phyloP scores from a whole-genome alignment of 2,797 vertebrate species.

The Coreius guichenoti region DNA sequence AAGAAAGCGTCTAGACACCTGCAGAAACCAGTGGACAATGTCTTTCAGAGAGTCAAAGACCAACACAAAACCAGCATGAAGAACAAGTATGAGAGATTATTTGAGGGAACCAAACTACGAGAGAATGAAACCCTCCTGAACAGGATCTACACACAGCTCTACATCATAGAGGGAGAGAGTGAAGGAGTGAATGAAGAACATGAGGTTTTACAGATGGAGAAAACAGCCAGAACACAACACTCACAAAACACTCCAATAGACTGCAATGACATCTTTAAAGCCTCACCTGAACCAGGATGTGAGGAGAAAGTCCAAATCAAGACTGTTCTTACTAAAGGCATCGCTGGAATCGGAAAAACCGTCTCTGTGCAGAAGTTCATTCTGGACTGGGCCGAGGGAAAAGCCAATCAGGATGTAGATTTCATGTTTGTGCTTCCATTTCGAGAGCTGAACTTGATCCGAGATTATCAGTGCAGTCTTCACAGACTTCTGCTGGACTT shows the following conservation, averaged over 20 bases:
- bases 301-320: background rate
- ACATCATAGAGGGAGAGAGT: constrained; percentile 14
- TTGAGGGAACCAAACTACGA: background rate
- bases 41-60: background rate
- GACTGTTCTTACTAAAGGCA: background rate
- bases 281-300: background rate
- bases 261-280: background rate
- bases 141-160: background rate
- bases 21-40: background rate
- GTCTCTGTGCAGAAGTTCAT: background rate
- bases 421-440: background rate
- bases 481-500: background rate
- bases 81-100: background rate
- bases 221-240: no score
- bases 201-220: no score
- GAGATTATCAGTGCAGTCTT: background rate
- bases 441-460: background rate
- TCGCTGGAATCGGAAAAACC: background rate
- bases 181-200: background rate
- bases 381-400: background rate
- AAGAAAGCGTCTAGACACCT: background rate
- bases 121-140: background rate
- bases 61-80: background rate
- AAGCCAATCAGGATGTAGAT: background rate
- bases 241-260: background rate